Conservation (phyloP, 2,797 vertebrate genomes). For the Lacerta agilis region DNA sequence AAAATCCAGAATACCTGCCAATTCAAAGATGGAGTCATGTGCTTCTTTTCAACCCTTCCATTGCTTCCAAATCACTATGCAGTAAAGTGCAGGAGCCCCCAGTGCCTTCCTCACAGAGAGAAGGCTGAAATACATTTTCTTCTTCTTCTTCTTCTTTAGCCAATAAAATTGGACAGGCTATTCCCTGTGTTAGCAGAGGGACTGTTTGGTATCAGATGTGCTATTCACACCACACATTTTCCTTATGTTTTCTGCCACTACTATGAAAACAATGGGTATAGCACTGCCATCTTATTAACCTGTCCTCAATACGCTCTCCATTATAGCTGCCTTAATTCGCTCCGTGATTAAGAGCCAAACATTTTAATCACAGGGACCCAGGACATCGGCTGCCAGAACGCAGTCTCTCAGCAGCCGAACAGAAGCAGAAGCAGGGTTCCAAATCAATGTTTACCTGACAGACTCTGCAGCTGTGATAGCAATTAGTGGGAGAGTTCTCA, state of each 20-base stretch:
- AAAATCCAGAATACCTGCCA: background rate
- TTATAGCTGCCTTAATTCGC: background rate
- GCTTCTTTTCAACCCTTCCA: background rate
- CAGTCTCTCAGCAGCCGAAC: background rate
- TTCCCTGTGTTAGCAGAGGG: background rate
- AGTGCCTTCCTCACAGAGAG: background rate
- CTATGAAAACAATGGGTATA: background rate
- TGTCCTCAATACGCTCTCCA: background rate
- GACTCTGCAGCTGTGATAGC: conserved; percentile 93
- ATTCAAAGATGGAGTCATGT: background rate
- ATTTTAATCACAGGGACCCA: background rate
- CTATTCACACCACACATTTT: background rate
- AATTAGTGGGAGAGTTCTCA: conserved; percentile 90
- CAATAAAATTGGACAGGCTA: background rate
- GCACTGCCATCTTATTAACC: background rate
- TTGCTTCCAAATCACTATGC: background rate
- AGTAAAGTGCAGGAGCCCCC: background rate
- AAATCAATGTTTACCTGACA: conserved; percentile 83
- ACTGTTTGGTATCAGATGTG: background rate
- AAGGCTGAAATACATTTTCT: background rate
- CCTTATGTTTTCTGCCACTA: background rate
- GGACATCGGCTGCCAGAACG: background rate
- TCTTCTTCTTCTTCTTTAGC: background rate
- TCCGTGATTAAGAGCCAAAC: background rate
- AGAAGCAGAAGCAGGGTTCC: background rate